phyloP scores from a whole-genome alignment of 2,113 vertebrate species.

The Electrona antarctica region DNA sequence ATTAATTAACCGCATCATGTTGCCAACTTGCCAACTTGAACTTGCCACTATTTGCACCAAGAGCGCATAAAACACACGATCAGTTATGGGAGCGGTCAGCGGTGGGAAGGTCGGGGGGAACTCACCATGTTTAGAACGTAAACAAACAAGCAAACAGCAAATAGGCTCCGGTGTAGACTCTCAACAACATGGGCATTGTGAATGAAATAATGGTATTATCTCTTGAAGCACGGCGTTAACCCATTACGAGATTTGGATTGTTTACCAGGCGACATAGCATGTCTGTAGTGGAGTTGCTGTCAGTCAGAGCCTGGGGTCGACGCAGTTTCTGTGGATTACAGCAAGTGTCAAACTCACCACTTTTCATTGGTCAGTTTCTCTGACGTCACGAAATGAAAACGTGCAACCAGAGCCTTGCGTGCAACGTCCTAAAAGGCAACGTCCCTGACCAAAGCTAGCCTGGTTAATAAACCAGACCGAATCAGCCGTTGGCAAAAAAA shows the following conservation, averaged over 20 bases:
- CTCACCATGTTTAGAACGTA: constrained; percentile 61
- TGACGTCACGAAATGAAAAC: constrained; percentile 39
- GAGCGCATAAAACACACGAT: neutral
- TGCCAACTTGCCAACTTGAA: too few relatives aligned
- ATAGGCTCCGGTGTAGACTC: neutral
- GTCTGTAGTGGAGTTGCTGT: neutral
- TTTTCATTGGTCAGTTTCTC: constrained; percentile 40
- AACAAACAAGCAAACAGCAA: constrained; percentile 8
- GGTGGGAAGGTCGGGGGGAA: constrained; percentile 20
- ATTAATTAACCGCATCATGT: too few relatives aligned
- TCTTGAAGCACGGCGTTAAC: neutral
- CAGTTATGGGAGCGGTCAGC: neutral
- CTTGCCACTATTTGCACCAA: too few relatives aligned
- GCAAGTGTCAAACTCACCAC: neutral
- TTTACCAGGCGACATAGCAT: neutral
- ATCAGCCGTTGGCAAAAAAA: too few relatives aligned
- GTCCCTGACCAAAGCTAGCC: too few relatives aligned
- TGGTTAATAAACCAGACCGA: too few relatives aligned
- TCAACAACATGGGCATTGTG: neutral
- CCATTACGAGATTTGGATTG: neutral
- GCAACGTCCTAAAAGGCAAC: too few relatives aligned
- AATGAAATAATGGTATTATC: neutral
- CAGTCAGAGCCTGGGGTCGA: neutral
- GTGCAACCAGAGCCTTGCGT: too few relatives aligned
- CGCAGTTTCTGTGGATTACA: constrained; percentile 4